Evolutionary conservation across 92 coral and sea anemone genomes (phyloP), one percentile per base, ranked within the genome.

Genomic region (Parazoanthus swiftii): DNA sequence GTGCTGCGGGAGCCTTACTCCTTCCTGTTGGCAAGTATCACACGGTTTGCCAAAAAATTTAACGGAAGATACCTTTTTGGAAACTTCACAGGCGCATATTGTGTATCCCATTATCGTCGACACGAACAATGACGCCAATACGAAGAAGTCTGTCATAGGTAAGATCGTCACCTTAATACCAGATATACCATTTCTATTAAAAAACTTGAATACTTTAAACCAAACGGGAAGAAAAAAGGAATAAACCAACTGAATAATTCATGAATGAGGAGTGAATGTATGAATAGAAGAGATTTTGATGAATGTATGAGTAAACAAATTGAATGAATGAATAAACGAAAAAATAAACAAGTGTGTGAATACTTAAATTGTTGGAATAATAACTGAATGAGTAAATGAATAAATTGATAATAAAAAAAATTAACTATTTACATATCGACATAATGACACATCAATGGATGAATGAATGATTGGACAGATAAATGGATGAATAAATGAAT

Each of bases 71-170:
- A 89, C 93, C 6, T 86, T 92, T 15, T 74, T 88, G 43, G 80
- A 39, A 59, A 3, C 90, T 14, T 50, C 78, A 46, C 88, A 72
- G 42, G 67, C 94, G 3, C 90, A 89, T 56, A 73, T 94, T 59
- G 77, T 94, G 80, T 94, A 92, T 46, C 95, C 97, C 11, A 81
- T 92, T 51, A 86, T 94, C 23, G 95, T 94, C 21, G 97, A 94
- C 75, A 67, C 87, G 26, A 89, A 80, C 74, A 88, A 77, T 42
- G 92, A 82, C 44, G 29, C 66, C 35, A 76, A n/a, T n/a, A 75
- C 59, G 37, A 63, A 67, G 9, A 77, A 50, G 23, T 65, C 88
- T n/a, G 74, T 92, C 74, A 89, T 92, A 16, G 88, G 87, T 84
- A 72, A 46, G 87, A 25, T 16, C 8, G n/a, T 8, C 18, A 13